Evolutionary conservation across 2,797 vertebrate species (phyloP).

Genomic region (Tiaroga cobitis): DNA sequence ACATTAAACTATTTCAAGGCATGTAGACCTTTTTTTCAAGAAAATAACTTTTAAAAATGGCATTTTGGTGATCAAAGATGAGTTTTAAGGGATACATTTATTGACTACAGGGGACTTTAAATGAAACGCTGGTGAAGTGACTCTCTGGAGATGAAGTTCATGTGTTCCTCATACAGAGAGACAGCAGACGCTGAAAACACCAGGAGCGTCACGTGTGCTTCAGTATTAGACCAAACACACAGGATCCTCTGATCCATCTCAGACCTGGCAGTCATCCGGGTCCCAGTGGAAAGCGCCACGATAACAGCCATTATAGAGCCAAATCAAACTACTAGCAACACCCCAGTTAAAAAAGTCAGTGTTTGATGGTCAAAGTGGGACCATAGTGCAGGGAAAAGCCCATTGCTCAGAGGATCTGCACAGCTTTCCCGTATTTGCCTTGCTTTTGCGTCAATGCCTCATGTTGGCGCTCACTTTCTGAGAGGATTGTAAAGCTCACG

Average conservation of each 20-base stretch:
- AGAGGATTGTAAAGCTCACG: conserved; percentile 68
- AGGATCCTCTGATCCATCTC: not conserved
- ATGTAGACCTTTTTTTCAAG: no score
- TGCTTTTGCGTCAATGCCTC: conserved; percentile 73
- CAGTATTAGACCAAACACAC: not conserved
- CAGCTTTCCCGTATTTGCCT: conserved; percentile 55
- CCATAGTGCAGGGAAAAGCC: conserved; percentile 60
- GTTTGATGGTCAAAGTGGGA: conserved; percentile 47
- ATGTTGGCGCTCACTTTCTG: conserved; percentile 67
- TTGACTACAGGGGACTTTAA: no score
- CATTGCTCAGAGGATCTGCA: conserved; percentile 68
- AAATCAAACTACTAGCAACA: not conserved
- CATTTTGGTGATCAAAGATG: no score
- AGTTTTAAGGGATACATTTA: no score
- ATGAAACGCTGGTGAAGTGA: not conserved
- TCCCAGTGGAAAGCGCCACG: not conserved
- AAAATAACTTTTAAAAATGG: no score
- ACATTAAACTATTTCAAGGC: no score
- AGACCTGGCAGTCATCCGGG: not conserved
- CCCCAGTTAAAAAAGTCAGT: not conserved
- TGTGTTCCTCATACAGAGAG: not conserved
- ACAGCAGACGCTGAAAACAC: no score
- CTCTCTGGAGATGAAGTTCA: not conserved
- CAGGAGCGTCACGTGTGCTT: no score
- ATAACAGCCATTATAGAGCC: not conserved